These are phyloP conservation scores for Apostichopus leukothele DNA, from an alignment of 53 echinoderm and acorn worm genomes.

Conservation along the genomic window DNA sequence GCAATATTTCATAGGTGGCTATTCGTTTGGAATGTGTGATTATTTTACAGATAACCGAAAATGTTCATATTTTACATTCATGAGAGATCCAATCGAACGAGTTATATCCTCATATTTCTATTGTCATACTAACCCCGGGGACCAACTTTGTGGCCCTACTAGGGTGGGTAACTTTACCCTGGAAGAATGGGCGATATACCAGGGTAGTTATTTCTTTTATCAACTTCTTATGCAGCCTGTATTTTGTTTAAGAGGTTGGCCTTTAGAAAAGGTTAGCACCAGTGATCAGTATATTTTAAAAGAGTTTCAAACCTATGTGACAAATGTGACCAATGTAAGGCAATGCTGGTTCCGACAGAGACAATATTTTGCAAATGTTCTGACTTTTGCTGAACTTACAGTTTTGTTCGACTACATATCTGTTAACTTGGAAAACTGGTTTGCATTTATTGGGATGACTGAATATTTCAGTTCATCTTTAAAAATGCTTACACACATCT, in stretches of 20 bases:
- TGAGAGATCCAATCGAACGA: conserved; percentile 72
- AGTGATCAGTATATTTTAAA: conserved; percentile 53
- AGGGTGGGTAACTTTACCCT: conserved; percentile 59
- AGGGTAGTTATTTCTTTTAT: conserved; percentile 78
- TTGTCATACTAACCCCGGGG: conserved; percentile 56
- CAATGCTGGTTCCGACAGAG: conserved; percentile 76
- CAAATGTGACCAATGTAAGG: neutral
- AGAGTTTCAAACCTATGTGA: neutral
- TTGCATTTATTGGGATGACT: conserved; percentile 69
- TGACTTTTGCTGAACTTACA: conserved; percentile 48
- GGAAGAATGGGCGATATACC: conserved; percentile 81
- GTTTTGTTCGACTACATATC: conserved; percentile 54
- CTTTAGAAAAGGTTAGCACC: conserved; percentile 13
- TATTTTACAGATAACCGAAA: conserved; percentile 29
- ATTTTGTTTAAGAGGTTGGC: conserved; percentile 54
- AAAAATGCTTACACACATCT: conserved; percentile 59
- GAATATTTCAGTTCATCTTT: conserved; percentile 70
- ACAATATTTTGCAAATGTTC: conserved; percentile 50
- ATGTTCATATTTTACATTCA: conserved; percentile 82
- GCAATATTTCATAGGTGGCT: conserved; percentile 57
- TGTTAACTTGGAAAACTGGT: conserved; percentile 79
- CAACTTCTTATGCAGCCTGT: conserved; percentile 71
- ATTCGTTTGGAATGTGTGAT: conserved; percentile 76
- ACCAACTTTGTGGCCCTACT: conserved; percentile 69
- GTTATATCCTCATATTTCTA: conserved; percentile 70